Percentiles rank a stretch among this genome's conserved stretches.
These are phyloP conservation scores for Acronicta psi DNA, from an alignment of 2,888 invertebrate species.

Conservation along the genomic window DNA sequence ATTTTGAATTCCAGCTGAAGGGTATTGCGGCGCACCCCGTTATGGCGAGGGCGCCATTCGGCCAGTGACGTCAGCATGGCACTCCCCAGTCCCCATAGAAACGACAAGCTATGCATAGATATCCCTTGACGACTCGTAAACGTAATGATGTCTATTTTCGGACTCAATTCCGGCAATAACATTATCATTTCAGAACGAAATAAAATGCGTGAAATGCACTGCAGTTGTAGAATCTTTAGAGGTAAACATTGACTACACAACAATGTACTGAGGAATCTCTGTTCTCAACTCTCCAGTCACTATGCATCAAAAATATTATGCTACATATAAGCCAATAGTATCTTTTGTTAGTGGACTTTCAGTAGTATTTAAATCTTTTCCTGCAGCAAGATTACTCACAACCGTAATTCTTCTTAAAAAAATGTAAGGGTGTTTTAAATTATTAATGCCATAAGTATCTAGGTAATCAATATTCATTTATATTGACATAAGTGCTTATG, in stretches of 20 bases:
- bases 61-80: conserved; percentile 74
- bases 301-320: too few species aligned
- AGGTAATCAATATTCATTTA: too few species aligned
- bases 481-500: too few species aligned
- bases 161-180: conserved; percentile 33
- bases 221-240: too few species aligned
- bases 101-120: conserved; percentile 44
- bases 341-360: too few species aligned
- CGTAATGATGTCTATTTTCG: conserved; percentile 55
- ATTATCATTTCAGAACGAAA: conserved; percentile 10
- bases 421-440: too few species aligned
- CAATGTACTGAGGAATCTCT: neutral
- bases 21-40: conserved; percentile 74
- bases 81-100: conserved; percentile 67
- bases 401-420: too few species aligned
- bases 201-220: conserved; percentile 4
- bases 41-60: conserved; percentile 67
- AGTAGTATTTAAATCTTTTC: too few species aligned
- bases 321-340: too few species aligned
- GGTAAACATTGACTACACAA: neutral
- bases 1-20: conserved; percentile 59
- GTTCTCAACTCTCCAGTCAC: neutral
- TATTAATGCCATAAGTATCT: too few species aligned
- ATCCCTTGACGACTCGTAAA: conserved; percentile 39
- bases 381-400: too few species aligned